Conservation (phyloP, 2,888 invertebrate species). For the Eristalis arbustorum region DNA sequence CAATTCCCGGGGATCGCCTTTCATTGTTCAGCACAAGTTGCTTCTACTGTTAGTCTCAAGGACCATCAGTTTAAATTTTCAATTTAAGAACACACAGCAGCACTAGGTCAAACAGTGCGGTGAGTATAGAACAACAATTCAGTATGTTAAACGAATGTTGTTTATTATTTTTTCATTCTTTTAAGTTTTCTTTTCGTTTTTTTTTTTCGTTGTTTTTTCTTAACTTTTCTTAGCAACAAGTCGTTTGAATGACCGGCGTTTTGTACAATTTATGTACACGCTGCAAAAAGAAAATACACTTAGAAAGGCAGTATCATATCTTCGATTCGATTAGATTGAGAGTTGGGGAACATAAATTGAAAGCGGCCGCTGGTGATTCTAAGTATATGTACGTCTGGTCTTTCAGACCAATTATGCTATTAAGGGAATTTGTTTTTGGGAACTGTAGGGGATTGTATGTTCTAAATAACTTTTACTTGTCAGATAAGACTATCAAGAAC, state of each 20-base stretch:
- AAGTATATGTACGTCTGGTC: constrained; percentile 16
- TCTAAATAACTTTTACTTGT: background rate
- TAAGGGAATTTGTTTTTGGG: constrained; percentile 20
- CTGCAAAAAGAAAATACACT: constrained; percentile 10
- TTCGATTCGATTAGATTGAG: constrained; percentile 24
- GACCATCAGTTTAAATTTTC: constrained; percentile 59
- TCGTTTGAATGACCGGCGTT: constrained; percentile 55
- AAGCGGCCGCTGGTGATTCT: background rate
- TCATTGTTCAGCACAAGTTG: constrained; percentile 14
- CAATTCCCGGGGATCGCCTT: constrained; percentile 26
- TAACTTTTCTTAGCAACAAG: constrained; percentile 30
- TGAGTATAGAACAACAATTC: constrained; percentile 31
- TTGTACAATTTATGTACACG: constrained; percentile 40
- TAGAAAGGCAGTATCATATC: constrained; percentile 9
- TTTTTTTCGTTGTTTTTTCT: no score
- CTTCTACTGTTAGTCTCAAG: constrained; percentile 55
- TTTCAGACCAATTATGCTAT: constrained; percentile 43
- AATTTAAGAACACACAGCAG: constrained; percentile 55
- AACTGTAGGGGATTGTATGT: background rate
- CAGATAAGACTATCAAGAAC: background rate
- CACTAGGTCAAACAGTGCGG: constrained; percentile 59
- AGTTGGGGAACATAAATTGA: background rate
- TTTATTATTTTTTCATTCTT: constrained; percentile 33
- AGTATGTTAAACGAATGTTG: constrained; percentile 1
- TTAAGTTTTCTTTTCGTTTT: background rate